Percentiles rank a stretch among this genome's conserved stretches.
Evolutionary conservation across 2,113 vertebrate genomes (phyloP).

Genomic region (Urocolius indicus): DNA sequence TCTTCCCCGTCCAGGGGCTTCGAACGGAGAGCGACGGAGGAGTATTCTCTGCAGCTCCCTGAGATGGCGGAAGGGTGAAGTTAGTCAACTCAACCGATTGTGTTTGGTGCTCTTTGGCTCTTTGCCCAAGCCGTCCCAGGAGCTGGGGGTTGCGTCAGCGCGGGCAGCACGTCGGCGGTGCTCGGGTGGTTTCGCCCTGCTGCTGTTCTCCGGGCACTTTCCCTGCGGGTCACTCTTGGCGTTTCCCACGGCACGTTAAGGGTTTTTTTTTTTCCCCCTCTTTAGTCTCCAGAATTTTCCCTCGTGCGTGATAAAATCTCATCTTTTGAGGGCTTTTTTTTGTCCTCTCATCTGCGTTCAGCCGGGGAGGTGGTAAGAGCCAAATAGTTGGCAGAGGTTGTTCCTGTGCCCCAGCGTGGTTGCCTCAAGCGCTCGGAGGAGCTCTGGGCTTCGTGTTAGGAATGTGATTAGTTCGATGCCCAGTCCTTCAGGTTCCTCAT

Average conservation of each 20-base stretch:
- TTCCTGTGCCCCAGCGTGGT: background rate
- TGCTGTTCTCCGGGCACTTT: fast-evolving
- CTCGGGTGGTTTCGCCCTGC: background rate
- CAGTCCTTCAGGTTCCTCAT: fast-evolving
- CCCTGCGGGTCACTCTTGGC: background rate
- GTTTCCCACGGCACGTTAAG: background rate
- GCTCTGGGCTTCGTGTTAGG: background rate
- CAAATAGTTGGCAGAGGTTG: background rate
- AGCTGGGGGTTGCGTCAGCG: background rate
- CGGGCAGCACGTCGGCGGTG: background rate
- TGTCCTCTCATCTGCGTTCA: background rate
- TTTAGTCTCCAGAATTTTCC: background rate
- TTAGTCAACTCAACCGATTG: background rate
- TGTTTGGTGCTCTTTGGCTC: background rate
- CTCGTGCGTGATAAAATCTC: background rate
- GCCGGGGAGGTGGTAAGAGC: background rate
- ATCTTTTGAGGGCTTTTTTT: background rate
- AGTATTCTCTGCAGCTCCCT: too few species aligned
- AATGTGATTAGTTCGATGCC: too few species aligned
- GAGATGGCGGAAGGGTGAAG: background rate
- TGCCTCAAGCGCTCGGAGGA: background rate
- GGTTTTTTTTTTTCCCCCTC: too few species aligned
- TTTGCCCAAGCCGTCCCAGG: background rate
- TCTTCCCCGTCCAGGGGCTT: background rate
- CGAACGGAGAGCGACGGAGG: background rate